Conservation (phyloP, 2,888 invertebrate genomes). For the Euzetes globulus region DNA sequence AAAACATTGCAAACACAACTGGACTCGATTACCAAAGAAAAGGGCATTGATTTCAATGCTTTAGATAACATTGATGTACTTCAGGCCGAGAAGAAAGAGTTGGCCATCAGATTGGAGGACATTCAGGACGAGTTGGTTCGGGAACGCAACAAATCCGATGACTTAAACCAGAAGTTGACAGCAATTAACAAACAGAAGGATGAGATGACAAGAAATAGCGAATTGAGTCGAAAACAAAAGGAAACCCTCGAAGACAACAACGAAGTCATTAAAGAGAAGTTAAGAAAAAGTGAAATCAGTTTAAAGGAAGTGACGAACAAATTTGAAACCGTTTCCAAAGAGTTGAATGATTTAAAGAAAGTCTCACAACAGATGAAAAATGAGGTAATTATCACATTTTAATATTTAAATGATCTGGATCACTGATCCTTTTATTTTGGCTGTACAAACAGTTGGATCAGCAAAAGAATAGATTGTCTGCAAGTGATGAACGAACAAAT, state of each 20-base stretch:
- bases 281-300: conserved; percentile 62
- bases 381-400: conserved; percentile 37
- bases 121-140: conserved; percentile 44
- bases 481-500: neutral
- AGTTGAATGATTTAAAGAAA: conserved; percentile 38
- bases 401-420: neutral
- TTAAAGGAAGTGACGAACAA: conserved; percentile 56
- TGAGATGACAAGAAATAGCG: conserved; percentile 37
- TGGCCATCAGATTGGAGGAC: conserved; percentile 52
- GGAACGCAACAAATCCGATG: conserved; percentile 56
- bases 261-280: conserved; percentile 60
- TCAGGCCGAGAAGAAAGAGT: conserved; percentile 57
- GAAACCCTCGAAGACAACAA: conserved; percentile 44
- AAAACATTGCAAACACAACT: conserved; percentile 37
- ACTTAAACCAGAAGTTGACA: conserved; percentile 39
- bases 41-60: conserved; percentile 30
- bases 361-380: conserved; percentile 39
- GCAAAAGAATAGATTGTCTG: conserved; percentile 14
- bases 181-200: conserved; percentile 36
- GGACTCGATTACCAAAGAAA: conserved; percentile 35
- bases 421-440: neutral
- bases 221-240: conserved; percentile 35
- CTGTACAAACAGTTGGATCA: conserved; percentile 28
- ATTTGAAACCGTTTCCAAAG: conserved; percentile 48
- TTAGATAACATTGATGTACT: conserved; percentile 53